phyloP scores from a whole-genome alignment of 2,888 invertebrate genomes.

The Cinara cedri region DNA sequence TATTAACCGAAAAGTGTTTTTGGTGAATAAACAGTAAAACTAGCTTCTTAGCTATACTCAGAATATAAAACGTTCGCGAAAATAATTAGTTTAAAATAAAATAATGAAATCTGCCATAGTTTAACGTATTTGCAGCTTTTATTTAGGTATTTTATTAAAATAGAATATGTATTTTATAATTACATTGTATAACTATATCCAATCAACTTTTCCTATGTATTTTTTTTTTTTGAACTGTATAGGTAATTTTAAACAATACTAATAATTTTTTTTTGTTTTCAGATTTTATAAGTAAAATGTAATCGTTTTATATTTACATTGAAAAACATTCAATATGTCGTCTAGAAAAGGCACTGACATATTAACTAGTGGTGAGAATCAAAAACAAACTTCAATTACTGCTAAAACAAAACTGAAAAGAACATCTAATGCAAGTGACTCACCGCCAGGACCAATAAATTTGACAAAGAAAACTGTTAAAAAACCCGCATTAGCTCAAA shows the following conservation, averaged over 20 bases:
- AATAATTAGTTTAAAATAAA: no score
- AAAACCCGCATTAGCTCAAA: slow-evolving; percentile 20
- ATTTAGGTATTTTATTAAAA: no score
- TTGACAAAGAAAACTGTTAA: slow-evolving; percentile 47
- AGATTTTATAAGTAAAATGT: slow-evolving; percentile 38
- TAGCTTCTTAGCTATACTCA: no score
- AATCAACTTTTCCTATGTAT: no score
- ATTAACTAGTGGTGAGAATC: background rate
- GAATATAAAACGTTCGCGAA: no score
- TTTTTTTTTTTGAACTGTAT: no score
- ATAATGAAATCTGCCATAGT: no score
- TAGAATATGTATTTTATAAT: no score
- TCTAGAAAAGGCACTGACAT: slow-evolving; percentile 44
- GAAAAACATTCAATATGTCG: slow-evolving; percentile 30
- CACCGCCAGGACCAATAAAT: slow-evolving; percentile 36
- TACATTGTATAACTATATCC: no score
- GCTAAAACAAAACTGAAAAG: slow-evolving; percentile 49
- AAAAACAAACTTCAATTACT: slow-evolving; percentile 19
- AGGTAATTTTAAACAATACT: background rate
- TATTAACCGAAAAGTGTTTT: no score
- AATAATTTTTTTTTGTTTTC: slow-evolving; percentile 21
- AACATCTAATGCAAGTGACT: slow-evolving; percentile 45
- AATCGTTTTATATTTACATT: slow-evolving; percentile 16
- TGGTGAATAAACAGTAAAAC: no score
- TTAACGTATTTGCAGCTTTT: no score